Evolutionary conservation across 2,113 vertebrate genomes (phyloP).

Genomic region (Guaruba guarouba): DNA sequence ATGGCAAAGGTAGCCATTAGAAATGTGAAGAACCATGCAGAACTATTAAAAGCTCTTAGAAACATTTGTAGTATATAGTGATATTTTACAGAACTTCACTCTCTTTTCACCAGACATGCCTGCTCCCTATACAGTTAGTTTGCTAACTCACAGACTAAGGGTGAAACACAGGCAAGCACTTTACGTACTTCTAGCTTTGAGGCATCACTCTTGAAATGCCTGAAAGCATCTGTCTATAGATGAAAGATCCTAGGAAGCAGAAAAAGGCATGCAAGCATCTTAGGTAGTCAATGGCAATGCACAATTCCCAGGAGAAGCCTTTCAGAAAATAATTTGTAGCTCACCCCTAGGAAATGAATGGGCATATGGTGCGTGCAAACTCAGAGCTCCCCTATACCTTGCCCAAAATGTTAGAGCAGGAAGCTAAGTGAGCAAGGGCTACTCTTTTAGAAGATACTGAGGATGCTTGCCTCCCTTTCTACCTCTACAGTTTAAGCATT

Average conservation of each 20-base stretch:
- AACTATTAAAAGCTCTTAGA: background rate
- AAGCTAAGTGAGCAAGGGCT: background rate
- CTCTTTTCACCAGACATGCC: background rate
- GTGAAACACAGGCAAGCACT: background rate
- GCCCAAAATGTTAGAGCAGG: background rate
- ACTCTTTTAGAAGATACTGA: background rate
- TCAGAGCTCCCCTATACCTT: background rate
- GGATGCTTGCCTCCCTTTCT: rapidly evolving
- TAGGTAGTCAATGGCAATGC: background rate
- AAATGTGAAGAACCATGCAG: background rate
- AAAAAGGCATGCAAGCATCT: background rate
- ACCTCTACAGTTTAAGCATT: background rate
- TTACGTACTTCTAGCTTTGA: background rate
- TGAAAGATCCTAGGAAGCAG: background rate
- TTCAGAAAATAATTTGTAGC: background rate
- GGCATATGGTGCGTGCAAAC: rapidly evolving
- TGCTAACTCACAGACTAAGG: background rate
- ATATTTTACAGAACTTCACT: background rate
- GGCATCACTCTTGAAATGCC: background rate
- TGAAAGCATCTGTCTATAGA: background rate
- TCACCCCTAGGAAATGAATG: background rate
- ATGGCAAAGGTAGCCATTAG: background rate
- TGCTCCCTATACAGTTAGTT: background rate
- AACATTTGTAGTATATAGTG: background rate
- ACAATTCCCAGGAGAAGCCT: background rate